Evolutionary conservation across 92 coral and sea anemone genomes (phyloP), one percentile per base, ranked within the genome.

Genomic region (Parazoanthus darwini): DNA sequence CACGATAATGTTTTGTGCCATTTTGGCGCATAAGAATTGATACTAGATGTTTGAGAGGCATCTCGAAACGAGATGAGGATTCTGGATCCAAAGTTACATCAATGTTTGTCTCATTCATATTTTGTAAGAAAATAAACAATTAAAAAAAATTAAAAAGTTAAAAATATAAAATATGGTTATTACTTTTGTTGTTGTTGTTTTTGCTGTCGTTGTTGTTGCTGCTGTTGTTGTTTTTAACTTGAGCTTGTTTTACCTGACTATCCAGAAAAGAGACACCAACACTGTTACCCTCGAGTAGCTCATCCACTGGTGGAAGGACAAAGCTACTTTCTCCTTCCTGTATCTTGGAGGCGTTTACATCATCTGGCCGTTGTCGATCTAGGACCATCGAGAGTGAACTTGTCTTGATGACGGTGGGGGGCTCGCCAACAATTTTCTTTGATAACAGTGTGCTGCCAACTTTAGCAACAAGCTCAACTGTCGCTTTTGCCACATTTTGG

Each of bases 341-440:
- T 25, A 86, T 74, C 35, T 56, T 74, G 42, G 82, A 71, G 6
- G 82, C 90, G 15, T 59, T 75, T 37, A 86, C 82, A 65, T 86
- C 87, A 43, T 67, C 44, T 7, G 88, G 88, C 56, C 48, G 44
- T 20, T 81, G 78, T 25, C 92, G 90, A 8, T 86, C 90, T 37
- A 90, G 71, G 3, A 85, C 74, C 80, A 90, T 86, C 56, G 51
- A 15, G 71, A 90, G 23, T 14, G 82, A 89, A 38, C 7, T 35
- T 8, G 90, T 87, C 26, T 63, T 66, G 15, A 90, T 87, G 16
- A 81, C 22, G 0, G 81, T 87, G 51, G 78, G 50, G 43, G 54
- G 83, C 14, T 90, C 92, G 43, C 88, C 92, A 56, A 89, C 87
- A 63, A 86, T 72, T 77, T 78, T 81, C 23, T 67, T 25, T 0